Base-by-base conservation (phyloP, 2,888 invertebrate species). In the Hedychridium roseum region DNA sequence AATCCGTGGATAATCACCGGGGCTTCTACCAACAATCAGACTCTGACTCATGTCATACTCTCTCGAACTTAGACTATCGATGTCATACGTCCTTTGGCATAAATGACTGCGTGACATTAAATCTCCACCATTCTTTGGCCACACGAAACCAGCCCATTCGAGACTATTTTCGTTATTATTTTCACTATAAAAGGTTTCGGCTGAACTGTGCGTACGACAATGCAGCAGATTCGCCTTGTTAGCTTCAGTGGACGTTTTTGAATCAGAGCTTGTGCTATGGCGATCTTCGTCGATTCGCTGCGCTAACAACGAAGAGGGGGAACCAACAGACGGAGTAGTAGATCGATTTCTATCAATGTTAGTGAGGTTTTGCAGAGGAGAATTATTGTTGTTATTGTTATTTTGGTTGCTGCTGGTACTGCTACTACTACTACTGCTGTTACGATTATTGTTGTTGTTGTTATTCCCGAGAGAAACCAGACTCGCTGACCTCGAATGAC, bases 401-500 rank as follows among this genome's bases (percentile, higher is more conserved):
- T 32, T 32, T n/a, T 15, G 17, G n/a, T 16, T 32, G 9, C 17
- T 32, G 1, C 31, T 32, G 4, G 31, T 16, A n/a, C n/a, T n/a
- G n/a, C n/a, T n/a, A n/a, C n/a, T n/a, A 15, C 26, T 21, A 14
- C 45, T 46, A 28, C 59, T 57, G 37, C 37, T 46, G 42, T 80
- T 80, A 12, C 20, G 11, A 28, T 28, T 32, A 9, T 9, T 26
- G 26, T 6, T 37, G 17, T 18, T 26, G 23, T 26, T 78, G 38
- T 70, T 78, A 54, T 81, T 81, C 37, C 79, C 60, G 3, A 76
- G 55, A 0, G 78, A 76, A 2, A 68, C 68, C n/a, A 76, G 49
- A 37, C 75, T 76, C 17, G 77, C 65, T 1, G 77, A 76, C 50
- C 76, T 73, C 1, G 80, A 79, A 55, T 79, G 79, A 0, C 90